Percentiles rank a stretch among this genome's conserved stretches.
Evolutionary conservation across 1,140 invertebrate species (phyloP).

Genomic region (Drosophila nigrodunni): DNA sequence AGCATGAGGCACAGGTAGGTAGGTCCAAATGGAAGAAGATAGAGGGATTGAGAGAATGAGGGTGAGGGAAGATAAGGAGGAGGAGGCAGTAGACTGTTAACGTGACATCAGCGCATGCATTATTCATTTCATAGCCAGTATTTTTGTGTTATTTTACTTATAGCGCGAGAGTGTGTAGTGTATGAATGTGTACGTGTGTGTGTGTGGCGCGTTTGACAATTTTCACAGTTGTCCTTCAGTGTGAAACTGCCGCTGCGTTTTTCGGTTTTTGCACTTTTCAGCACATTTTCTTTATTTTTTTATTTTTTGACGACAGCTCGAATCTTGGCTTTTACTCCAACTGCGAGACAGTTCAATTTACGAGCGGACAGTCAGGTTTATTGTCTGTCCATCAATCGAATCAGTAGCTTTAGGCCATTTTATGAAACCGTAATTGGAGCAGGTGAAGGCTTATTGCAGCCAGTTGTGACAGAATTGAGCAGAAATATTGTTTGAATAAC

Average conservation of each 20-base stretch:
- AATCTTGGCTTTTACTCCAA: neutral
- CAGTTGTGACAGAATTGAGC: too few relatives aligned
- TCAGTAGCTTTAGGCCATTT: conserved; percentile 1
- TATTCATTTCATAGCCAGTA: conserved; percentile 67
- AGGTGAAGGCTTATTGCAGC: neutral
- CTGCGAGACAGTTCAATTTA: conserved; percentile 29
- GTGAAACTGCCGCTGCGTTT: conserved; percentile 15
- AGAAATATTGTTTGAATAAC: too few relatives aligned
- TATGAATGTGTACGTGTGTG: conserved; percentile 3
- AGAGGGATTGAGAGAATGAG: neutral
- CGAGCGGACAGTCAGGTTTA: conserved; percentile 5
- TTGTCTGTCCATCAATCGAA: neutral
- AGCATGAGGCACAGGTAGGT: conserved; percentile 44
- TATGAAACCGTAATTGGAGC: neutral
- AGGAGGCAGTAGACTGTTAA: conserved; percentile 8
- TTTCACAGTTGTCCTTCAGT: conserved; percentile 52
- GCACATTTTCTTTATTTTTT: conserved; percentile 25
- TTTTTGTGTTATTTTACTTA: conserved; percentile 33
- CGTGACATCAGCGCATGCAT: conserved; percentile 58
- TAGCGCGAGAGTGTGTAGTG: neutral
- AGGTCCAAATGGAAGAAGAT: neutral
- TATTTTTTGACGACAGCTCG: conserved; percentile 24
- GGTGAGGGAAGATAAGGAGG: too few relatives aligned
- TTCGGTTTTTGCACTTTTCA: conserved; percentile 56
- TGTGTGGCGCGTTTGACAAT: conserved; percentile 59